phyloP scores from a whole-genome alignment of 2,113 vertebrate species.

The Globicephala melas region DNA sequence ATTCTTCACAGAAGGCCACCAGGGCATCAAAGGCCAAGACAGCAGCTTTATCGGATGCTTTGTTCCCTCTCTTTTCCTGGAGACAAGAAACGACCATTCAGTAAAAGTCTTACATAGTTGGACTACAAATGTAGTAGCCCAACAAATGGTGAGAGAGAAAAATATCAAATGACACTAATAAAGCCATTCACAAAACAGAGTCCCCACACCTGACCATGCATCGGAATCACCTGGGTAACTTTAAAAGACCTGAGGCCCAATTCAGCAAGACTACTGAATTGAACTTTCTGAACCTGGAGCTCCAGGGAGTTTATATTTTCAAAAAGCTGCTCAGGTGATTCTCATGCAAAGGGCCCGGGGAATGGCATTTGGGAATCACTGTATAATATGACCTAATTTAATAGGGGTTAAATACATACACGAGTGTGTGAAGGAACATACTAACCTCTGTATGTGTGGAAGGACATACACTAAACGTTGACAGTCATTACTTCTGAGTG shows the following conservation, averaged over 20 bases:
- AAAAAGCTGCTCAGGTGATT: background rate
- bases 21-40: slow-evolving; percentile 92
- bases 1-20: slow-evolving; percentile 91
- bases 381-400: background rate
- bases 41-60: slow-evolving; percentile 88
- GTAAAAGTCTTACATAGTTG: background rate
- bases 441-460: background rate
- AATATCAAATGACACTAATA: background rate
- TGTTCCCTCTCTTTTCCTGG: slow-evolving; percentile 91
- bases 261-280: background rate
- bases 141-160: background rate
- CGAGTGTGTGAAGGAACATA: background rate
- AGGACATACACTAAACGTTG: background rate
- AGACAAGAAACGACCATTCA: background rate
- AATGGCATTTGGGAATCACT: background rate
- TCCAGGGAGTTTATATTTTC: background rate
- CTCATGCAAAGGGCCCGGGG: background rate
- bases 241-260: background rate
- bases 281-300: background rate
- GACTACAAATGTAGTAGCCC: background rate
- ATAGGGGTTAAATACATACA: background rate
- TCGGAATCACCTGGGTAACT: background rate
- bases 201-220: background rate
- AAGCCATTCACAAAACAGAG: background rate
- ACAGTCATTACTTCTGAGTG: background rate